Base-by-base conservation (phyloP, 92 coral and sea anemone genomes). In the Zoanthus sociatus region DNA sequence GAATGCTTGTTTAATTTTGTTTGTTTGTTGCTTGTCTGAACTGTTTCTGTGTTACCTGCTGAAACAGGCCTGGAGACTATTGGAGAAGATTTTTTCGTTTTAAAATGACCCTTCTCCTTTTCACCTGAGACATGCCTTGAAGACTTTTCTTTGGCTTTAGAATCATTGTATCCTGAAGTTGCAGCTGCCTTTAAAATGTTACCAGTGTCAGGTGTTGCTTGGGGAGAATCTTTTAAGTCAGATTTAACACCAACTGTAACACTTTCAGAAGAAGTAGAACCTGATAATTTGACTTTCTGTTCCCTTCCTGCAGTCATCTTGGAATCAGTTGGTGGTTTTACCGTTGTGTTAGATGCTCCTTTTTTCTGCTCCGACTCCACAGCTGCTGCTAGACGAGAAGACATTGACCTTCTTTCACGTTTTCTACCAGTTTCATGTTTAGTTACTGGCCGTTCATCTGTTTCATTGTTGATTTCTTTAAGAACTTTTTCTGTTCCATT, bases 351-450 rank as follows among this genome's bases (percentile, higher is more conserved):
- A 9, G 85, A 17, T 18, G 58, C 72, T 46, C 6, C 42, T 45
- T 79, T 79, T 73, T 67, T 67, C 21, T 81, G 26, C 17, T 81
- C 85, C 20, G 33, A 5, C 63, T 26, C 85, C 6, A 56, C 75
- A 12, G 85, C 74, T 21, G 85, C 85, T 45, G 85, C 85, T 42
- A 81, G 75, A 20, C 85, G 50, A 4, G 85, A 42, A 6, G 85
- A 81, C 85, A 81, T 81, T 12, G 85, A 81, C 30, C 75, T 81
- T 20, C 85, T 46, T 47, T 81, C 85, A 20, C 20, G 85, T 48
- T 64, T 64, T 54, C 75, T 20, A 17, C 58, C 73, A 21, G 64
- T 42, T 44, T 81, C 85, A 9, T 33, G 53, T 45, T 55, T 48
- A 3, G 46, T 7, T 45, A 50, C 18, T 51, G 50, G 61, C 37